phyloP scores from a whole-genome alignment of 2,113 vertebrate genomes.

The Chaenocephalus aceratus region DNA sequence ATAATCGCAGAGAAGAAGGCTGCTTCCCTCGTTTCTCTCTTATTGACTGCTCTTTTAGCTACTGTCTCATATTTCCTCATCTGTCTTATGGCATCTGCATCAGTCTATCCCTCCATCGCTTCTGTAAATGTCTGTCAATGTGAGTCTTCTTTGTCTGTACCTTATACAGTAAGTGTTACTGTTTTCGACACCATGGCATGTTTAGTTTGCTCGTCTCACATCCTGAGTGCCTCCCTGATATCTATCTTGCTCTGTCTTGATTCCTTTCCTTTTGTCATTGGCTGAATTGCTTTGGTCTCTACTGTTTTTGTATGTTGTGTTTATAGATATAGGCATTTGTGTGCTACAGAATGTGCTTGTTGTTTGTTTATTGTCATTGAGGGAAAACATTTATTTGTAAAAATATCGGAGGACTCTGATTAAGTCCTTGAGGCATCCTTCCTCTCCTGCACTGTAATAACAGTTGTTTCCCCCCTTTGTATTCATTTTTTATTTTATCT shows the following conservation, averaged over 20 bases:
- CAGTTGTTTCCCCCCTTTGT: neutral
- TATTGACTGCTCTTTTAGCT: constrained; percentile 33
- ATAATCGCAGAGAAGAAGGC: constrained; percentile 31
- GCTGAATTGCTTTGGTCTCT: neutral
- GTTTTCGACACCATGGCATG: neutral
- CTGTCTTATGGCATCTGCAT: constrained; percentile 25
- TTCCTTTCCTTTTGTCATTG: neutral
- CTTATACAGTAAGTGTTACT: neutral
- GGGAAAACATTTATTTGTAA: too few species aligned
- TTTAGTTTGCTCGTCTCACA: constrained; percentile 25
- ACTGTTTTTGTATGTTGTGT: neutral
- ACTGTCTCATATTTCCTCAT: constrained; percentile 23
- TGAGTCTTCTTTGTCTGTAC: neutral
- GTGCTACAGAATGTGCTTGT: neutral
- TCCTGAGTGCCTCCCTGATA: neutral
- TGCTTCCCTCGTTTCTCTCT: constrained; percentile 26
- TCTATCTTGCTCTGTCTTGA: neutral
- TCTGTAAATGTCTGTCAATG: constrained; percentile 18
- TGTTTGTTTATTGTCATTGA: too few species aligned
- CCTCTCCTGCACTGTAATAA: neutral
- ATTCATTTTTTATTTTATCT: neutral
- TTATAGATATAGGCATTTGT: neutral
- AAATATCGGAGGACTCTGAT: neutral
- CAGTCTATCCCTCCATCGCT: constrained; percentile 21
- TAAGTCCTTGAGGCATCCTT: too few species aligned